Evolutionary conservation across 1,140 invertebrate genomes (phyloP).

Genomic region (Drosophila arizonae): DNA sequence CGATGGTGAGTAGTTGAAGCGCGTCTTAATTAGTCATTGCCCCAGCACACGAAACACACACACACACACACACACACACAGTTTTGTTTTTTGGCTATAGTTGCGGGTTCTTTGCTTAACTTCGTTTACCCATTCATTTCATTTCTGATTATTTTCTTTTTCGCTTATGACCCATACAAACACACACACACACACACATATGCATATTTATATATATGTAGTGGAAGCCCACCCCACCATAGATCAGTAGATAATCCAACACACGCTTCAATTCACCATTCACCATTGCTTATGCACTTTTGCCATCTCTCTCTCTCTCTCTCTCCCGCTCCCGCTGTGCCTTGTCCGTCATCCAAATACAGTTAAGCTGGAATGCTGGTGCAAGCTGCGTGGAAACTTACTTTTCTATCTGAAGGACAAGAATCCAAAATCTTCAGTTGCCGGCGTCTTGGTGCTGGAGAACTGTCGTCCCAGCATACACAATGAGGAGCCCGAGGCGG

Average conservation of each 20-base stretch:
- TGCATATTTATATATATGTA: background rate
- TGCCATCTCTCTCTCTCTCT: slow-evolving; percentile 24
- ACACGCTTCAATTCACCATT: slow-evolving; percentile 12
- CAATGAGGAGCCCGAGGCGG: slow-evolving; percentile 85
- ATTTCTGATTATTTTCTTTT: slow-evolving; percentile 15
- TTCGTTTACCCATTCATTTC: background rate
- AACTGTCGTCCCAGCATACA: slow-evolving; percentile 87
- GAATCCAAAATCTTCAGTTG: slow-evolving; percentile 93
- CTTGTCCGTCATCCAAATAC: slow-evolving; percentile 58
- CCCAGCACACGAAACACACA: background rate
- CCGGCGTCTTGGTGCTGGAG: slow-evolving; percentile 94
- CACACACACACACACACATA: background rate
- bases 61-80: background rate
- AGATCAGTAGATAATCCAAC: slow-evolving; percentile 3
- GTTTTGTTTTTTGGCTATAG: background rate
- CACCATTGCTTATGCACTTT: slow-evolving; percentile 54
- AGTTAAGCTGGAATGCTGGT: slow-evolving; percentile 94
- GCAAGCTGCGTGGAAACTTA: slow-evolving; percentile 94
- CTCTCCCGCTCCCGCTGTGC: slow-evolving; percentile 5
- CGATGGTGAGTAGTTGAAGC: slow-evolving; percentile 90
- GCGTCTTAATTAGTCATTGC: background rate
- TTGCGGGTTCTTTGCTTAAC: slow-evolving; percentile 17
- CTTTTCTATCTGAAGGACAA: slow-evolving; percentile 96
- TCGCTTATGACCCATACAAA: slow-evolving; percentile 8
- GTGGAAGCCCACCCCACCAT: background rate